Base-by-base conservation (phyloP, 2,797 vertebrate genomes). In the Erethizon dorsatum region DNA sequence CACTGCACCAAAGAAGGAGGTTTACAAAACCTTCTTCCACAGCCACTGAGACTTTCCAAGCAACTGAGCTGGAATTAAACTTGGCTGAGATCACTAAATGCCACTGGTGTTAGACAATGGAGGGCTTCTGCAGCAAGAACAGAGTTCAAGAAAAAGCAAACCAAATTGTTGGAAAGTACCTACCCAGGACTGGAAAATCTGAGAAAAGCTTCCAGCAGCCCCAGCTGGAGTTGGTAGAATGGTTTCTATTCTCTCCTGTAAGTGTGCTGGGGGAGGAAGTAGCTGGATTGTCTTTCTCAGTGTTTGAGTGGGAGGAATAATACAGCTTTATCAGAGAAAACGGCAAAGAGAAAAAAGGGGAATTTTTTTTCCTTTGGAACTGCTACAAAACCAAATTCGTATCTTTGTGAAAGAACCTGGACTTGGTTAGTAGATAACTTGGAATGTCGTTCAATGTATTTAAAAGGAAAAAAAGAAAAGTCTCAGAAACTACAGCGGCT, bases 231-330 rank as follows among this genome's bases (percentile, higher is more conserved):
- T 33, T 90, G 94, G 90, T 82, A 91, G 88, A 96, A 88, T 83
- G 88, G 89, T 93, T 97, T 94, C 97, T 98, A 86, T 96, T 98
- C 96, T 97, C 93, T 97, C 91, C 82, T 93, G 63, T 92, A 75
- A 95, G 89, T 87, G 50, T 73, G 75, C 50, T 89, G 96, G 90
- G 87, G 80, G 82, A 97, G 96, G 96, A 97, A 94, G 84, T 83
- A 57, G 73, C 88, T 94, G 86, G 50, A 20, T 52, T 93, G 77
- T 94, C 94, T 93, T 96, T 97, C 91, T 97, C 85, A 45, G 93
- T 82, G 86, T 93, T 93, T 65, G 84, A 88, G 97, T 97, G 57
- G 96, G 95, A 97, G 63, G 90, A 86, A 92, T 83, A 96, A 88
- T n/a, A 54, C n/a, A 54, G 96, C 59, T 93, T 88, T 95, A 89